Percentiles rank a stretch among this genome's conserved stretches.
Evolutionary conservation across 2,888 invertebrate species (phyloP).

Genomic region (Orthosia gracilis): DNA sequence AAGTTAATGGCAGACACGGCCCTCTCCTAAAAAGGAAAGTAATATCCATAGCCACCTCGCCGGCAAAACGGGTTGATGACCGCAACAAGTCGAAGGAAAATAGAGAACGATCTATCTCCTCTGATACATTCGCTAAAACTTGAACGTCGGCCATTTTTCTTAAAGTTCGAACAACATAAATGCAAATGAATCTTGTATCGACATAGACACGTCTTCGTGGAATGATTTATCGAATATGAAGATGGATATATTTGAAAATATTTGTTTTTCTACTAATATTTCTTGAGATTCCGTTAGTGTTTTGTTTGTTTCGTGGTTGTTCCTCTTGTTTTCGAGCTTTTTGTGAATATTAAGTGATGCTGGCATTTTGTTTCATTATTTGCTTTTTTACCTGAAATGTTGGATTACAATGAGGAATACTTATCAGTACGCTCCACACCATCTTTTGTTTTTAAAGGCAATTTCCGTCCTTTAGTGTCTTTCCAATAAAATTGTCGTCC

Average conservation of each 20-base stretch:
- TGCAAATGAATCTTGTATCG: constrained; percentile 62
- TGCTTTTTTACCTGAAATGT: not conserved
- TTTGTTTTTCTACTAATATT: constrained; percentile 35
- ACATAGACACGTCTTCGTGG: constrained; percentile 26
- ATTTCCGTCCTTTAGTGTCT: constrained; percentile 6
- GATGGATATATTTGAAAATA: constrained; percentile 45
- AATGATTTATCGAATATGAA: constrained; percentile 50
- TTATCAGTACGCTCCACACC: not conserved
- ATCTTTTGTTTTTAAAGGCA: not conserved
- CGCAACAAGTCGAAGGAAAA: constrained; percentile 35
- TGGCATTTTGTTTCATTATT: not conserved
- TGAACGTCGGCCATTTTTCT: constrained; percentile 53
- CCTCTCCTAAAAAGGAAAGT: constrained; percentile 44
- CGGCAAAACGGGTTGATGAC: constrained; percentile 45
- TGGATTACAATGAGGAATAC: not conserved
- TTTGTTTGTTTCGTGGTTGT: constrained; percentile 3
- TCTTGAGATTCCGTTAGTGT: constrained; percentile 8
- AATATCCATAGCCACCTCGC: constrained; percentile 46
- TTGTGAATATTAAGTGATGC: not conserved
- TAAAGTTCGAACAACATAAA: constrained; percentile 55
- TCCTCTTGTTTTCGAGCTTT: not conserved
- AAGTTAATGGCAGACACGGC: constrained; percentile 24
- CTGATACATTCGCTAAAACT: constrained; percentile 46
- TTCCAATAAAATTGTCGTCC: not conserved
- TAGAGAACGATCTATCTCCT: constrained; percentile 45